Evolutionary conservation across 2,797 vertebrate species (phyloP).

Genomic region (Clarias fuscus): DNA sequence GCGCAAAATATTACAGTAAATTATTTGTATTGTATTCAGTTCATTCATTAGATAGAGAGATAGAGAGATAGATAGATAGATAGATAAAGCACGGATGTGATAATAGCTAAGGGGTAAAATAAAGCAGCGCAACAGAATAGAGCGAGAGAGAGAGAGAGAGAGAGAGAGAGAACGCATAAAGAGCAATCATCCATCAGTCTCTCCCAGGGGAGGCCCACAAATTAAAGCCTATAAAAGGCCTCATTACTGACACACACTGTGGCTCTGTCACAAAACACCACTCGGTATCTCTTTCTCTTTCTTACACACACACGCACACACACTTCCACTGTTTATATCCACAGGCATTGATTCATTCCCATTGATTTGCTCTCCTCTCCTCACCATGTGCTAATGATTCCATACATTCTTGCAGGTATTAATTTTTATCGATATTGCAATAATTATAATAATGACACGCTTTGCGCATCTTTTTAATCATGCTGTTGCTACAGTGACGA

Average conservation of each 20-base stretch:
- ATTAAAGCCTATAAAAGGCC: slow-evolving; percentile 79
- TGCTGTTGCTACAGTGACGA: not conserved
- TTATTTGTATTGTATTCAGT: not conserved
- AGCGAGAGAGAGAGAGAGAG: slow-evolving; percentile 53
- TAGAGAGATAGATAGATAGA: too few species aligned
- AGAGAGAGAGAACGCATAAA: slow-evolving; percentile 67
- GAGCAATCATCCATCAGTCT: slow-evolving; percentile 74
- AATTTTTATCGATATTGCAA: slow-evolving; percentile 16
- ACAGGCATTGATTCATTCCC: slow-evolving; percentile 43
- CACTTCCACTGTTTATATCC: slow-evolving; percentile 29
- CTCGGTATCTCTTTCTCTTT: slow-evolving; percentile 9
- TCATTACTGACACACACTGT: slow-evolving; percentile 74
- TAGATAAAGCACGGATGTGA: not conserved
- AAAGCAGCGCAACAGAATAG: not conserved
- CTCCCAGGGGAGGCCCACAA: slow-evolving; percentile 73
- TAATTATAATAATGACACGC: not conserved
- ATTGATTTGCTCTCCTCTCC: slow-evolving; percentile 24
- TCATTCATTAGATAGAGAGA: not conserved
- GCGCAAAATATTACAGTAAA: too few species aligned
- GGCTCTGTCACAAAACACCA: slow-evolving; percentile 55
- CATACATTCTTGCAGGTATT: slow-evolving; percentile 18
- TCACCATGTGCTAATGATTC: slow-evolving; percentile 34
- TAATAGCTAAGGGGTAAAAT: not conserved
- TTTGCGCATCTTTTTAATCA: not conserved
- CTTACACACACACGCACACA: slow-evolving; percentile 22